Conservation (phyloP, 2,113 vertebrate species). For the Athene cunicularia region DNA sequence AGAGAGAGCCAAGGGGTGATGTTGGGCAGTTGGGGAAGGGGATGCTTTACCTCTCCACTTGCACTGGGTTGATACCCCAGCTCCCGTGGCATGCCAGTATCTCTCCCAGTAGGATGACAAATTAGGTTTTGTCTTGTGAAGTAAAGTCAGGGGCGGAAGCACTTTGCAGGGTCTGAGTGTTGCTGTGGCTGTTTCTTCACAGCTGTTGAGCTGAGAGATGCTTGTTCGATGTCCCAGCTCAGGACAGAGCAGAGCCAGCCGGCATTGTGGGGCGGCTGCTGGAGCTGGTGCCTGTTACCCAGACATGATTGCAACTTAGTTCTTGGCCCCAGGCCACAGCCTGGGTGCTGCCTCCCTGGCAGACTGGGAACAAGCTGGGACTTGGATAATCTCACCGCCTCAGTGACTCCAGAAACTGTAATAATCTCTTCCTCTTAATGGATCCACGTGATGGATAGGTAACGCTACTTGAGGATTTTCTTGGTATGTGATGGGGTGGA, state of each 20-base stretch:
- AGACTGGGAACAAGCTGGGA: background rate
- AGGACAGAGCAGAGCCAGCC: background rate
- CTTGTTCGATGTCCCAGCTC: background rate
- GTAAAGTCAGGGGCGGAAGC: background rate
- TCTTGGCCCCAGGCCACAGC: background rate
- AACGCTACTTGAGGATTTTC: background rate
- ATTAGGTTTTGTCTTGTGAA: accelerated
- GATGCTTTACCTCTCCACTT: background rate
- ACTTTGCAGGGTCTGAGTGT: accelerated
- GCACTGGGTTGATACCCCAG: background rate
- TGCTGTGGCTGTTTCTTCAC: background rate
- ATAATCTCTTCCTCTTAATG: background rate
- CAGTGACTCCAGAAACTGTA: background rate
- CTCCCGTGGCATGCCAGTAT: background rate
- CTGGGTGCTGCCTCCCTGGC: background rate
- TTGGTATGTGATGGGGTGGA: background rate
- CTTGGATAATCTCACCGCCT: background rate
- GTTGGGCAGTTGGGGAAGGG: background rate
- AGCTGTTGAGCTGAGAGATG: background rate
- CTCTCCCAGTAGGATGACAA: background rate
- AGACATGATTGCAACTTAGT: accelerated
- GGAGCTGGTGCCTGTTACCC: background rate
- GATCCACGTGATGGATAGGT: background rate
- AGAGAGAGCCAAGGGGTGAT: background rate
- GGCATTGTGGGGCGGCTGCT: background rate